phyloP scores from a whole-genome alignment of 2,113 vertebrate species.

The Spheniscus mendiculus region DNA sequence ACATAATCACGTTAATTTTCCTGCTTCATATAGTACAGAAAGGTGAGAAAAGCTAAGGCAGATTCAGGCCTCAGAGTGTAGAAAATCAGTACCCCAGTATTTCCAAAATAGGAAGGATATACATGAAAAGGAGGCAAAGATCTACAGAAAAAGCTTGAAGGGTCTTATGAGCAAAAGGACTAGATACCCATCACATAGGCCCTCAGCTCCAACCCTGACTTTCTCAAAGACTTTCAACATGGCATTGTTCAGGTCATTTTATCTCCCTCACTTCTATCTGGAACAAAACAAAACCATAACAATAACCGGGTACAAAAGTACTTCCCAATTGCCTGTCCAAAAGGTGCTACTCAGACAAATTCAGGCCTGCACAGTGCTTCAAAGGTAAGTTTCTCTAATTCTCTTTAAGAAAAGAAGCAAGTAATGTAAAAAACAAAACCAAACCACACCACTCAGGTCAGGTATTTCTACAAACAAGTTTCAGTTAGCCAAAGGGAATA shows the following conservation, averaged over 20 bases:
- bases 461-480: background rate
- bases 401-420: background rate
- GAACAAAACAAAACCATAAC: background rate
- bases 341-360: background rate
- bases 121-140: background rate
- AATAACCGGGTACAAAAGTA: background rate
- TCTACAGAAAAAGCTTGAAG: background rate
- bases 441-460: background rate
- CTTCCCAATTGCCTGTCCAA: background rate
- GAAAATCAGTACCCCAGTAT: background rate
- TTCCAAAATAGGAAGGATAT: background rate
- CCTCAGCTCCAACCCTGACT: background rate
- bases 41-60: background rate
- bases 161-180: background rate
- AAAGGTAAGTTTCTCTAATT: background rate
- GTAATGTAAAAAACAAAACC: background rate
- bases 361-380: background rate
- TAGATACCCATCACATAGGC: background rate
- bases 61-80: background rate
- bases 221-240: background rate
- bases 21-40: background rate
- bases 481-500: background rate
- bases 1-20: background rate
- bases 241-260: background rate
- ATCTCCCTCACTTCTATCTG: background rate